These are phyloP conservation scores for Poecilus cupreus DNA, from an alignment of 2,888 invertebrate genomes.

Conservation along the genomic window DNA sequence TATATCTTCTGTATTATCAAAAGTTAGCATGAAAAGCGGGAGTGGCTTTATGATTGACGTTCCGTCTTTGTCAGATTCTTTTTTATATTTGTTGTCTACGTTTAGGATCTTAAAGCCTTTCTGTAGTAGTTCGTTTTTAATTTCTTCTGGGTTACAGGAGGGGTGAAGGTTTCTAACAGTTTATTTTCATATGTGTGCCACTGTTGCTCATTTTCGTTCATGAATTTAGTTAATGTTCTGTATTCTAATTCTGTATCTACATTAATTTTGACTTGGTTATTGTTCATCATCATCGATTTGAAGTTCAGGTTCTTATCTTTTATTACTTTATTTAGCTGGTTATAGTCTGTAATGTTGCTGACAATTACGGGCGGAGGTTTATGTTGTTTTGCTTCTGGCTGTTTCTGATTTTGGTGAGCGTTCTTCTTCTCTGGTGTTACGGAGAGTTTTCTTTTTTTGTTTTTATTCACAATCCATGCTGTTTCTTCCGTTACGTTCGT, in stretches of 20 bases:
- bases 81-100: neutral
- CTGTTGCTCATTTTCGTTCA: slow-evolving; percentile 44
- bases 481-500: neutral
- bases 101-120: neutral
- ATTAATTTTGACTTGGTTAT: slow-evolving; percentile 55
- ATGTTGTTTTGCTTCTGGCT: neutral
- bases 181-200: slow-evolving; percentile 57
- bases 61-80: neutral
- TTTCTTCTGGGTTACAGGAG: slow-evolving; percentile 4
- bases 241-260: slow-evolving; percentile 28
- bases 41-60: neutral
- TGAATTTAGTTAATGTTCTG: slow-evolving; percentile 28
- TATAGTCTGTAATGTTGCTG: neutral
- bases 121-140: too few relatives aligned
- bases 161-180: slow-evolving; percentile 46
- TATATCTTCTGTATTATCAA: slow-evolving; percentile 49
- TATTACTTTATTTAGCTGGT: neutral
- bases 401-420: neutral
- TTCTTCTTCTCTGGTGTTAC: neutral
- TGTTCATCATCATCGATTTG: slow-evolving; percentile 55
- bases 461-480: slow-evolving; percentile 6
- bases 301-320: neutral
- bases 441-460: neutral
- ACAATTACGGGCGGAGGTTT: neutral
- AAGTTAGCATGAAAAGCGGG: slow-evolving; percentile 47